A percentile compares a stretch with the other conserved stretches of the same genome.
These are phyloP conservation scores for Ormyrus rosae DNA, from an alignment of 2,888 invertebrate species.

Conservation along the genomic window DNA sequence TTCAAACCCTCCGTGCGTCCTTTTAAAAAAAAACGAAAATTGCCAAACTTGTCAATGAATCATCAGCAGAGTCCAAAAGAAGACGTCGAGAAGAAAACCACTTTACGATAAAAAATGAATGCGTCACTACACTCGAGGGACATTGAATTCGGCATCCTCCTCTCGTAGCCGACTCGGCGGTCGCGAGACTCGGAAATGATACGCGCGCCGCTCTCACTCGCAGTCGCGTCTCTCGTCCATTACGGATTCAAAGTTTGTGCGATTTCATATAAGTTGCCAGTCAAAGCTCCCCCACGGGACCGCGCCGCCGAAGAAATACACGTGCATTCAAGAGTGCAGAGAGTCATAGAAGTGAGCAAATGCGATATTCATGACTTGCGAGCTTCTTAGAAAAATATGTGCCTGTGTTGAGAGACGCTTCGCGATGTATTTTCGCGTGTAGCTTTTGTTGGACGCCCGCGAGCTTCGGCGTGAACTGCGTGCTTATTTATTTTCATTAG, in stretches of 20 bases:
- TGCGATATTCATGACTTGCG: constrained; percentile 38
- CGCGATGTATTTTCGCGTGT: constrained; percentile 18
- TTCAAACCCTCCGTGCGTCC: too few relatives aligned
- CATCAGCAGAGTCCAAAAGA: too few relatives aligned
- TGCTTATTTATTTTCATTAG: too few relatives aligned
- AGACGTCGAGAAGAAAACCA: too few relatives aligned
- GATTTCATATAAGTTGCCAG: constrained; percentile 56
- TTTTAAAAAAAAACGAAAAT: too few relatives aligned
- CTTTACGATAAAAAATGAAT: too few relatives aligned
- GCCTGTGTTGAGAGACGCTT: neutral
- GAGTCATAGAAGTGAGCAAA: neutral
- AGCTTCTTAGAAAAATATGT: constrained; percentile 30
- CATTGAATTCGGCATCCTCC: too few relatives aligned
- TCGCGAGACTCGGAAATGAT: too few relatives aligned
- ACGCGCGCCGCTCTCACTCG: too few relatives aligned
- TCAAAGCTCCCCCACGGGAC: constrained; percentile 14
- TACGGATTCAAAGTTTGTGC: constrained; percentile 60
- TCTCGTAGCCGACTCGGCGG: too few relatives aligned
- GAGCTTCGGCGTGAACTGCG: neutral
- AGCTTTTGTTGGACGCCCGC: neutral
- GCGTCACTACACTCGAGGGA: too few relatives aligned
- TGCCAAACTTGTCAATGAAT: too few relatives aligned
- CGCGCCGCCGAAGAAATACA: constrained; percentile 6
- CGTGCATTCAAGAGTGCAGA: constrained; percentile 1
- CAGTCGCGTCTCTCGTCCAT: constrained; percentile 48